Conservation (phyloP, 2,797 vertebrate species). For the Clarias laeviceps region DNA sequence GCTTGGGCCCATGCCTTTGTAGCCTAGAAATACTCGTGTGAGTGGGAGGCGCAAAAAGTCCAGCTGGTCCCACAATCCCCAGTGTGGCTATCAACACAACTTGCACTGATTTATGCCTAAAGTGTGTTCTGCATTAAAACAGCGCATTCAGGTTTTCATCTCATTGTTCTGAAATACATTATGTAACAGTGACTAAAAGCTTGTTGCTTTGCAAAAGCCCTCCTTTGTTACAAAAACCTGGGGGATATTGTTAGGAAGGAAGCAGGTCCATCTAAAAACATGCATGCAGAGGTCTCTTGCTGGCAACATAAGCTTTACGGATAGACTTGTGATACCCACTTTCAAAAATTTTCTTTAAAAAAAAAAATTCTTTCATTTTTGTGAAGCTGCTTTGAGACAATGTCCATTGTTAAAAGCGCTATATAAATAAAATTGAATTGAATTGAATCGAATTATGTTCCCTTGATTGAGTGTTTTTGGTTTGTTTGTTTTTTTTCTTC, state of each 20-base stretch:
- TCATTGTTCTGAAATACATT: constrained; percentile 4
- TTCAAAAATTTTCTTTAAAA: no score
- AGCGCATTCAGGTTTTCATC: constrained; percentile 20
- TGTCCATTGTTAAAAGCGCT: no score
- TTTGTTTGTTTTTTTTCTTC: no score
- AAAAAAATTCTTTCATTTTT: no score
- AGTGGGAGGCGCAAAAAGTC: constrained; percentile 63
- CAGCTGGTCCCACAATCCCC: constrained; percentile 66
- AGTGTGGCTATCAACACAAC: constrained; percentile 45
- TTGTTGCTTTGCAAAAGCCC: constrained; percentile 28
- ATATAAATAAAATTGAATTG: no score
- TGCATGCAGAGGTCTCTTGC: constrained; percentile 36
- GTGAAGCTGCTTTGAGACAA: no score
- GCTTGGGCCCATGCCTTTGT: constrained; percentile 61
- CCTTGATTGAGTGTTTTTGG: constrained; percentile 17
- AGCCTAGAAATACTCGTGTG: constrained; percentile 64
- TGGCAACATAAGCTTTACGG: constrained; percentile 39
- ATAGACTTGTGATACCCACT: constrained; percentile 10
- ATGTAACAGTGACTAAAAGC: constrained; percentile 2
- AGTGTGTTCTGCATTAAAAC: constrained; percentile 24
- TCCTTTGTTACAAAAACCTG: constrained; percentile 17
- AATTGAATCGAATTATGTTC: no score
- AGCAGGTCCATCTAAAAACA: constrained; percentile 44
- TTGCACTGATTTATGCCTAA: constrained; percentile 33
- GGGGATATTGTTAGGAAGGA: constrained; percentile 53